A percentile compares a stretch with the other conserved stretches of the same genome.
phyloP scores from a whole-genome alignment of 2,113 vertebrate species.

The Myiagra hebetior region DNA sequence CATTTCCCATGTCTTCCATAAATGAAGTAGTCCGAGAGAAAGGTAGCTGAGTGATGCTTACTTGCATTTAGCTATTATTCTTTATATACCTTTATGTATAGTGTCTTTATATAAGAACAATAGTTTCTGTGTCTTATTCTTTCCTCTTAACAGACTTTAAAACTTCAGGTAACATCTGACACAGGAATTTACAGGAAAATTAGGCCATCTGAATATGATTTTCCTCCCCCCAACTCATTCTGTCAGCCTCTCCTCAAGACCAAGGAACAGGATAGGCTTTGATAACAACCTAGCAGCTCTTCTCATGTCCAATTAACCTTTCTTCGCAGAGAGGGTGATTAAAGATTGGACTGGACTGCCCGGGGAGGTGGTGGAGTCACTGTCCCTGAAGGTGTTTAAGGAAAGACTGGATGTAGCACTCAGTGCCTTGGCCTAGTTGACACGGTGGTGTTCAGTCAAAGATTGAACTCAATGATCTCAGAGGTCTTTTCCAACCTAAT shows the following conservation, averaged over 20 bases:
- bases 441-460: background rate
- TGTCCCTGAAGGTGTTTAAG: background rate
- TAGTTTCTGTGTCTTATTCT: background rate
- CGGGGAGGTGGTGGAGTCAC: background rate
- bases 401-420: background rate
- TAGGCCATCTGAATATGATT: background rate
- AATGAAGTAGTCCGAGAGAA: background rate
- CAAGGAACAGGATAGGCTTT: rapidly evolving
- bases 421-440: background rate
- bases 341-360: background rate
- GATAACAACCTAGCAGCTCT: background rate
- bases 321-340: background rate
- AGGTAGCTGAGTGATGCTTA: background rate
- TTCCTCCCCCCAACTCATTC: background rate
- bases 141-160: background rate
- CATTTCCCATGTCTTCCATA: background rate
- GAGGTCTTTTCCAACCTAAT: background rate
- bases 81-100: no score
- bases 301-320: background rate
- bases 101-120: no score
- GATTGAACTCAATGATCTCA: background rate
- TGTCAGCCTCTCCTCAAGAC: background rate
- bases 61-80: background rate
- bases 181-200: background rate
- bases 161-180: background rate